Conservation (phyloP, 2,113 vertebrate species). For the Pantherophis guttatus region DNA sequence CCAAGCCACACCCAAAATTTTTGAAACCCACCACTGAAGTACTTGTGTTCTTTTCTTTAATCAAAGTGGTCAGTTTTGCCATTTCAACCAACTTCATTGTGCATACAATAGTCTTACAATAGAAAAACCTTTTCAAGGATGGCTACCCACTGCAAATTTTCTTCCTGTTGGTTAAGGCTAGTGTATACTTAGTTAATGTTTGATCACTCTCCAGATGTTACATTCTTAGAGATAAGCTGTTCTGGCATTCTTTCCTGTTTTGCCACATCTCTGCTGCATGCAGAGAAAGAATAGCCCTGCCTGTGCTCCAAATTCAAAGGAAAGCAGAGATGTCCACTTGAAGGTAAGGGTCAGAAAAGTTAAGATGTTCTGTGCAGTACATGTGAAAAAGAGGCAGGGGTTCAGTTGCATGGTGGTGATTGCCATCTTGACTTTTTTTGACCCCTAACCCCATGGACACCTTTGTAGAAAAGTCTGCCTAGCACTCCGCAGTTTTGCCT, state of each 20-base stretch:
- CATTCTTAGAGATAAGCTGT: background rate
- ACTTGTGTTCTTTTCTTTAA: too few species aligned
- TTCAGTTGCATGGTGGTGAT: background rate
- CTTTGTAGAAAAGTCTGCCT: background rate
- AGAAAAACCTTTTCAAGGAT: background rate
- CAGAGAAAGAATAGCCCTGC: background rate
- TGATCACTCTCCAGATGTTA: background rate
- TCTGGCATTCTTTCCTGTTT: background rate
- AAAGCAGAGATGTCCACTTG: too few species aligned
- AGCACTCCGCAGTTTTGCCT: background rate
- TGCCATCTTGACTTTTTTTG: background rate
- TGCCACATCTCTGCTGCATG: background rate
- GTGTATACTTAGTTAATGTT: background rate
- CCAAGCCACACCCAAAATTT: too few species aligned
- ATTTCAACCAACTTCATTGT: too few species aligned
- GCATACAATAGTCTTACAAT: too few species aligned
- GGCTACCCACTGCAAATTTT: background rate
- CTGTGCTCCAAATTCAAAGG: background rate
- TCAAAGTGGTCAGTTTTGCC: too few species aligned
- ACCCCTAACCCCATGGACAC: background rate
- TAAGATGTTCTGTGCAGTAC: too few species aligned
- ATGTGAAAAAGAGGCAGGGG: too few species aligned
- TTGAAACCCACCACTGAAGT: too few species aligned
- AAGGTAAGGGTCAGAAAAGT: too few species aligned
- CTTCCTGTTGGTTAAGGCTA: background rate